Evolutionary conservation across 2,113 vertebrate species (phyloP).

Genomic region (Rhynchomys soricoides): DNA sequence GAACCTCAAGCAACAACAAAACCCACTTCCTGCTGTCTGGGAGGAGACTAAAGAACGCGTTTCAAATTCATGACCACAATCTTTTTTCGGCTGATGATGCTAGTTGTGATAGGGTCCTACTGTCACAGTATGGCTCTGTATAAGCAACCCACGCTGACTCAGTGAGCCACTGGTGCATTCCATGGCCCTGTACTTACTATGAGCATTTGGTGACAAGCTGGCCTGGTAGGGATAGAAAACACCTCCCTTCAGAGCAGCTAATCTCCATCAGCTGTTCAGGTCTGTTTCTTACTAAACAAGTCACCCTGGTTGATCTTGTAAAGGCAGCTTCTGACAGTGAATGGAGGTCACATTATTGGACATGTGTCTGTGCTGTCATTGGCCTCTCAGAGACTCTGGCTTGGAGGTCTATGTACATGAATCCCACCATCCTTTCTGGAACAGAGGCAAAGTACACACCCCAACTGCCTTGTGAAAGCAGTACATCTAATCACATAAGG

Average conservation of each 20-base stretch:
- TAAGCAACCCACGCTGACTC: not conserved
- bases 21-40: constrained; percentile 16
- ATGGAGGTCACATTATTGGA: not conserved
- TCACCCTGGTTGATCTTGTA: not conserved
- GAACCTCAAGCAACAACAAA: not conserved
- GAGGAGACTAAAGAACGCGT: not conserved
- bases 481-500: constrained; percentile 75
- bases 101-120: not conserved
- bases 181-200: not conserved
- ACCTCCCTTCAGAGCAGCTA: not conserved
- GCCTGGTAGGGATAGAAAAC: not conserved
- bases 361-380: constrained; percentile 1
- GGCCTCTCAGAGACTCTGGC: constrained; percentile 55
- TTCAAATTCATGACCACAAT: constrained; percentile 13
- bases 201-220: not conserved
- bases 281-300: constrained; percentile 48
- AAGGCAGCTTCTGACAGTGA: not conserved
- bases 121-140: not conserved
- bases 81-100: not conserved
- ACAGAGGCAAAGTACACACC: constrained; percentile 60
- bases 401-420: constrained; percentile 73
- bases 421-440: constrained; percentile 60
- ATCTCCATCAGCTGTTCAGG: not conserved
- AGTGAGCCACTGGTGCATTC: not conserved
- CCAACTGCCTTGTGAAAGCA: constrained; percentile 66